These are phyloP conservation scores for Oxyura jamaicensis DNA, from an alignment of 2,113 vertebrate species.

Conservation along the genomic window DNA sequence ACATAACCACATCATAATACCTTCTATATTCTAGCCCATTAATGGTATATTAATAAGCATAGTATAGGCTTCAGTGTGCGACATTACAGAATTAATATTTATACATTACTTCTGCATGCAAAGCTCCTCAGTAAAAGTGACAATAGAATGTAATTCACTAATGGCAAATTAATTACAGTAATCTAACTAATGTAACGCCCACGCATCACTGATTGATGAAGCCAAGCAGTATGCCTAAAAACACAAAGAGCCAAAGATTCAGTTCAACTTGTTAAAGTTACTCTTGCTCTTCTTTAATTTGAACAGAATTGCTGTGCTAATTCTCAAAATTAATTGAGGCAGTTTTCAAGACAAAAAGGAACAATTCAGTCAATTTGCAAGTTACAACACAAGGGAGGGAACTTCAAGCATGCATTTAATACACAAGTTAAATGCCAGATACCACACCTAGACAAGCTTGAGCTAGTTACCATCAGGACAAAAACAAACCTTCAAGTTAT, in stretches of 20 bases:
- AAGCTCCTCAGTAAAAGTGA: constrained; percentile 38
- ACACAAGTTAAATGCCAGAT: constrained; percentile 8
- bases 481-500: constrained; percentile 49
- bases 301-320: neutral
- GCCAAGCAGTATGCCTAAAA: constrained; percentile 28
- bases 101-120: neutral
- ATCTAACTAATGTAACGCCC: constrained; percentile 42
- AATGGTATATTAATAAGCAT: neutral
- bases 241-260: neutral
- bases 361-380: constrained; percentile 5
- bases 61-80: neutral
- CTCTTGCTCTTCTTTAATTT: neutral
- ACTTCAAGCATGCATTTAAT: constrained; percentile 18
- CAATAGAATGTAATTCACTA: constrained; percentile 26
- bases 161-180: constrained; percentile 40
- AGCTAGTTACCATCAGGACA: constrained; percentile 37
- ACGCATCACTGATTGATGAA: neutral
- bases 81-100: neutral
- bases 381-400: constrained; percentile 53
- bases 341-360: constrained; percentile 18
- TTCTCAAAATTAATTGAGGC: neutral
- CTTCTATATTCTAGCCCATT: neutral
- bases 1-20: neutral
- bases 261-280: neutral
- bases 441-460: constrained; percentile 63